These are phyloP conservation scores for Erythrocercus mccallii DNA, from an alignment of 2,113 vertebrate species.

Conservation along the genomic window DNA sequence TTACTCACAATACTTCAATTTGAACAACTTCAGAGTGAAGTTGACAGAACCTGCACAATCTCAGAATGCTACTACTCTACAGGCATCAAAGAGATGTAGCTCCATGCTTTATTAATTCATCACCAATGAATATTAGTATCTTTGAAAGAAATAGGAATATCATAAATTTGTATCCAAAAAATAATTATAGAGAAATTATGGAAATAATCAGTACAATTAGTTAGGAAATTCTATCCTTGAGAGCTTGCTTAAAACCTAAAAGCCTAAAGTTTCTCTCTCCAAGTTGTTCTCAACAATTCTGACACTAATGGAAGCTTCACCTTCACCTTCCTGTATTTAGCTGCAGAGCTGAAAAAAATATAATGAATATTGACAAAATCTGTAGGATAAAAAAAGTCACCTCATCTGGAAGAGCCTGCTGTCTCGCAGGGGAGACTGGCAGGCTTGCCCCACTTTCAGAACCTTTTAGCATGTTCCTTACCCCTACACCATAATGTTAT, in stretches of 20 bases:
- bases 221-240: neutral
- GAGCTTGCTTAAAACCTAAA: neutral
- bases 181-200: neutral
- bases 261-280: neutral
- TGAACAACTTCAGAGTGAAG: neutral
- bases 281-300: neutral
- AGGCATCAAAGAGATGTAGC: neutral
- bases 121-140: neutral
- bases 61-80: neutral
- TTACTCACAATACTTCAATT: neutral
- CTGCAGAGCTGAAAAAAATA: neutral
- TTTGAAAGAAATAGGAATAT: neutral
- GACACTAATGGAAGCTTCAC: neutral
- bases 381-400: neutral
- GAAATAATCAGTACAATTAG: neutral
- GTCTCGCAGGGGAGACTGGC: neutral
- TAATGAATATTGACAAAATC: neutral
- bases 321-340: neutral
- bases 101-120: neutral
- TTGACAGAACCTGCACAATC: neutral
- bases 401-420: neutral
- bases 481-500: rapidly evolving
- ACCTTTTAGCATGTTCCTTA: neutral
- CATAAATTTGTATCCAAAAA: neutral
- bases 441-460: neutral